Percentiles rank a stretch among this genome's conserved stretches.
Evolutionary conservation across 2,888 invertebrate species (phyloP).

Genomic region (Drosophila aldrichi): DNA sequence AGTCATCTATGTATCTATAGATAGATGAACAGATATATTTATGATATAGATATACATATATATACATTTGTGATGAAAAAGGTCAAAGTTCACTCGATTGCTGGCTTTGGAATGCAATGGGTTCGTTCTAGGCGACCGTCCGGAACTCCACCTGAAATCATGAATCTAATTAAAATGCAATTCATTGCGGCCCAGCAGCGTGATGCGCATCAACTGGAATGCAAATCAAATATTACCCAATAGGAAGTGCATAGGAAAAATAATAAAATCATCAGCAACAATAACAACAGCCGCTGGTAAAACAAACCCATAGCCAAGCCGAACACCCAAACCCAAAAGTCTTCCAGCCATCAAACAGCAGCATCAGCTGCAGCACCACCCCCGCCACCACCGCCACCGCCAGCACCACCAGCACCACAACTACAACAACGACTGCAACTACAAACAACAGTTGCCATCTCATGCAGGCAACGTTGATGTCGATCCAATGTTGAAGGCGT

Average conservation of each 20-base stretch:
- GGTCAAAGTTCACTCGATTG: slow-evolving; percentile 36
- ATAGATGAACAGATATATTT: neutral
- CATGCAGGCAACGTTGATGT: slow-evolving; percentile 68
- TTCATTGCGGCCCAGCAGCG: slow-evolving; percentile 62
- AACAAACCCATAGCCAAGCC: slow-evolving; percentile 64
- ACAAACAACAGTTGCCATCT: slow-evolving; percentile 71
- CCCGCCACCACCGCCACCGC: slow-evolving; percentile 20
- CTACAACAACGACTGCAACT: slow-evolving; percentile 21
- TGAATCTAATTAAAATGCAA: slow-evolving; percentile 81
- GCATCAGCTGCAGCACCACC: slow-evolving; percentile 56
- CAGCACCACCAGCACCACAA: slow-evolving; percentile 7
- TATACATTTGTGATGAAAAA: slow-evolving; percentile 29
- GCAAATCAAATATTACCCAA: slow-evolving; percentile 80
- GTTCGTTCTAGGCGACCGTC: slow-evolving; percentile 29
- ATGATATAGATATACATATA: neutral
- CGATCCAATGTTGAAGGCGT: slow-evolving; percentile 74
- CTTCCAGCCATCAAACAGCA: slow-evolving; percentile 70
- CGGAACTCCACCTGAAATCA: slow-evolving; percentile 63
- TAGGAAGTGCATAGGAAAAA: slow-evolving; percentile 75
- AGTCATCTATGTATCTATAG: neutral
- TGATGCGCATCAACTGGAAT: slow-evolving; percentile 73
- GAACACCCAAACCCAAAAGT: slow-evolving; percentile 52
- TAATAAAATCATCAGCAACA: slow-evolving; percentile 77
- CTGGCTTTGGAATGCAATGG: slow-evolving; percentile 34
- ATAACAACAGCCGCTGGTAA: slow-evolving; percentile 60